Base-by-base conservation (phyloP, 2,113 vertebrate genomes). In the Bostrychus sinensis region DNA sequence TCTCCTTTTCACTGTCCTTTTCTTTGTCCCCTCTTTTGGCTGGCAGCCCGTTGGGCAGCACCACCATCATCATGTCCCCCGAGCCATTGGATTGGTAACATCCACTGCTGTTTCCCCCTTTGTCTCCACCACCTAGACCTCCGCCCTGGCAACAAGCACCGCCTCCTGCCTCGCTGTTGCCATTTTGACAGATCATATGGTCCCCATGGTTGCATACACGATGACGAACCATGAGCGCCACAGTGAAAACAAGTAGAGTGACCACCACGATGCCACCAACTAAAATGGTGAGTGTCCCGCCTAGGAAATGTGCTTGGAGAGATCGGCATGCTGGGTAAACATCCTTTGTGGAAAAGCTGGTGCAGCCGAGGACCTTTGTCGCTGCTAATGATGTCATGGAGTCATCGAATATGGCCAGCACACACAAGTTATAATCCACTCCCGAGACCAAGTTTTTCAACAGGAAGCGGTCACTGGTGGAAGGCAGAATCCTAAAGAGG, bases 221-320 rank as follows among this genome's bases (percentile, higher is more conserved):
- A 77, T 95, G 94, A 73, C 93, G 92, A 70, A 96, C 94, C 94
- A 96, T 94, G 87, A 96, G 92, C 50, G 92, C 93, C 70, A 96
- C 95, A 0, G 94, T 95, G 86, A 96, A 97, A 78, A 96, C 94
- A 56, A 97, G 92, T 66, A 97, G 79, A 46, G 94, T 95, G 23
- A 94, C 95, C 12, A 97, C 95, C 3, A 96, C 92, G 48, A 96
- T 89, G 0, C 95, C 95, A 0, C 95, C 95, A 3, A 97, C 94
- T 2, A 94, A 89, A 66, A 97, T 94, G 0, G 95, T 96, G 77
- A 97, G 91, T 0, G 95, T 96, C 30, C 95, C 95, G 0, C 95
- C 95, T 74, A 97, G 88, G 88, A 96, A 95, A 55, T 95, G 95
- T 69, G 94, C 94, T 42, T 95, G 94, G 34, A 96, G 92, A 8